Percentiles rank a stretch among this genome's conserved stretches.
These are phyloP conservation scores for Sebastolobus altivelis DNA, from an alignment of 2,797 vertebrate genomes.

Conservation along the genomic window DNA sequence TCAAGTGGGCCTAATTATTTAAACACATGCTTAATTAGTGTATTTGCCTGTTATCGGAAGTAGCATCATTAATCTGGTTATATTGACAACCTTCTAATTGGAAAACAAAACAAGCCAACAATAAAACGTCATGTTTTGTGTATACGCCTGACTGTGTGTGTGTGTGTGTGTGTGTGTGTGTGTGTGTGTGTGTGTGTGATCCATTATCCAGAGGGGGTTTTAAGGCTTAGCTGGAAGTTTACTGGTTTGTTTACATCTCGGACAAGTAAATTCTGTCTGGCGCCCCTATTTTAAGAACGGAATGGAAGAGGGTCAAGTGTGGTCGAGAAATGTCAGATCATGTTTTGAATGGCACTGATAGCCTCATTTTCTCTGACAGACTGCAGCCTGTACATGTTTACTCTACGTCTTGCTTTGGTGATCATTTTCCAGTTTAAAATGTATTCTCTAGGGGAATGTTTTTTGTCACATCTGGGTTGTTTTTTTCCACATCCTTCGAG, in stretches of 20 bases:
- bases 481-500: neutral
- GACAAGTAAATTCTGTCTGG: constrained; percentile 34
- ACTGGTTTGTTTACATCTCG: constrained; percentile 62
- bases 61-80: constrained; percentile 25
- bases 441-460: constrained; percentile 1
- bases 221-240: constrained; percentile 50
- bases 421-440: constrained; percentile 7
- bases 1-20: constrained; percentile 45
- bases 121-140: neutral
- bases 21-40: constrained; percentile 28
- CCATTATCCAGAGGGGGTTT: constrained; percentile 45
- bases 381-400: constrained; percentile 17
- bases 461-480: constrained; percentile 3
- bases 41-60: constrained; percentile 25
- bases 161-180: neutral
- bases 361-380: constrained; percentile 15
- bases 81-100: constrained; percentile 57
- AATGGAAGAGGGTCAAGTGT: constrained; percentile 58
- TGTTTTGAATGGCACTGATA: constrained; percentile 20
- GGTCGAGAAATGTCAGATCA: constrained; percentile 47
- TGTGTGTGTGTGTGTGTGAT: constrained; percentile 36
- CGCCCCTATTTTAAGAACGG: constrained; percentile 40
- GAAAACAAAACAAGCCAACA: constrained; percentile 43
- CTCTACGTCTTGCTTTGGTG: neutral
- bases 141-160: neutral